These are phyloP conservation scores for Hydra vulgaris DNA, from an alignment of 30 jellyfish, hydroid and myxozoan genomes.

Conservation along the genomic window DNA sequence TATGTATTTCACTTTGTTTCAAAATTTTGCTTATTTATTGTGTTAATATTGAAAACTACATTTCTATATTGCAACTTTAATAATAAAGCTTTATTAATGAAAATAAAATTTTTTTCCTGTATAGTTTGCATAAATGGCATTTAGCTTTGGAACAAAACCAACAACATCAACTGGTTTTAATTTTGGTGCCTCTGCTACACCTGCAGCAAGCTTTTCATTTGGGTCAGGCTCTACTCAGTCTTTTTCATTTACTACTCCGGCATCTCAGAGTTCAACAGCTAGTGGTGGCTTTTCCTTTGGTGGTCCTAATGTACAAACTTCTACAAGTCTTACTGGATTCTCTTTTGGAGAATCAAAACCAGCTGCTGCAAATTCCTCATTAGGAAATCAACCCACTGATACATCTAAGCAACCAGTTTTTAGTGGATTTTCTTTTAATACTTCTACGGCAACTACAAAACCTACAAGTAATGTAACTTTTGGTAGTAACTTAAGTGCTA, in stretches of 20 bases:
- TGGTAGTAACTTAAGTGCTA: slow-evolving; percentile 10
- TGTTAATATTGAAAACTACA: too few relatives aligned
- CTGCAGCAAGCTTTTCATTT: slow-evolving; percentile 23
- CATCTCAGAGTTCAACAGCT: slow-evolving; percentile 7
- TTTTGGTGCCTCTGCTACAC: slow-evolving; percentile 9
- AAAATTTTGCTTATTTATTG: too few relatives aligned
- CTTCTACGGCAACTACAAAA: slow-evolving; percentile 3
- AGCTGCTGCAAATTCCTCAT: slow-evolving; percentile 2
- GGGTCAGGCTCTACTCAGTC: slow-evolving; percentile 5
- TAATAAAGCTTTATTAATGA: too few relatives aligned
- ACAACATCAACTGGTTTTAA: slow-evolving; percentile 15
- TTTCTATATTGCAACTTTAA: too few relatives aligned
- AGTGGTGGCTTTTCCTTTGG: slow-evolving; percentile 25
- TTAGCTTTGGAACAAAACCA: slow-evolving; percentile 5
- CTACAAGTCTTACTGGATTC: background rate
- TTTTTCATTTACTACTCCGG: background rate
- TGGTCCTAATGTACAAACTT: background rate
- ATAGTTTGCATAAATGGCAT: background rate
- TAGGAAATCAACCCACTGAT: background rate
- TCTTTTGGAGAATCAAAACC: slow-evolving; percentile 13
- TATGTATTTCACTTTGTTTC: too few relatives aligned
- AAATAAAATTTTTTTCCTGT: too few relatives aligned
- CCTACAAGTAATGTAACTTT: slow-evolving; percentile 4
- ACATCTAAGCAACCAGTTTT: background rate
- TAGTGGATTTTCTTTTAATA: slow-evolving; percentile 1